These are phyloP conservation scores for Agapornis roseicollis DNA, from an alignment of 2,113 vertebrate genomes.

Conservation along the genomic window DNA sequence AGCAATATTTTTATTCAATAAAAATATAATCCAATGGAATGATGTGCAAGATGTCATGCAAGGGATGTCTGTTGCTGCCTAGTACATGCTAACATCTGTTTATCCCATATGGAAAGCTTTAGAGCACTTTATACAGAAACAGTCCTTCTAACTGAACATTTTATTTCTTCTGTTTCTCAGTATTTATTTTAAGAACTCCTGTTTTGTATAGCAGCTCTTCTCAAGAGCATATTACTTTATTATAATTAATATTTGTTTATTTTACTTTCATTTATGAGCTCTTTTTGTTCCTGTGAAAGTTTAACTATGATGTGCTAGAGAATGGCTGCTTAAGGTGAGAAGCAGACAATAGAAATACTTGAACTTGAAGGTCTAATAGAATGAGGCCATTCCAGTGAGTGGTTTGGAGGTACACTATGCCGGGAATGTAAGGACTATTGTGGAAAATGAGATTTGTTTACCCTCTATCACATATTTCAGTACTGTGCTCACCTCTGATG, in stretches of 20 bases:
- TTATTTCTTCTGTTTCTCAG: conserved; percentile 34
- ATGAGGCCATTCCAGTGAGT: rapidly evolving
- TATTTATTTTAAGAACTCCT: conserved; percentile 36
- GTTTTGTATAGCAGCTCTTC: neutral
- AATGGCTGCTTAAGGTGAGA: neutral
- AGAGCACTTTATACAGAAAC: neutral
- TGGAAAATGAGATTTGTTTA: neutral
- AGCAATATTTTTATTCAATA: neutral
- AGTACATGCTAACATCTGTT: conserved; percentile 20
- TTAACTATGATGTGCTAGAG: neutral
- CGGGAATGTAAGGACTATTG: neutral
- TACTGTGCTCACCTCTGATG: neutral
- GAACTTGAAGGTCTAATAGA: rapidly evolving
- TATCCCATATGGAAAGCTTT: conserved; percentile 33
- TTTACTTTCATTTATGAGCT: neutral
- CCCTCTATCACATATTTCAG: neutral
- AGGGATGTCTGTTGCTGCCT: conserved; percentile 1
- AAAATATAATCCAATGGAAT: conserved; percentile 17
- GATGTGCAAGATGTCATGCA: neutral
- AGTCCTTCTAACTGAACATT: neutral
- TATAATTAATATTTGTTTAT: neutral
- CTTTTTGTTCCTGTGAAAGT: neutral
- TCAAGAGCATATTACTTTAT: neutral
- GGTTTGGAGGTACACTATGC: rapidly evolving
- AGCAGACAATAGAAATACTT: neutral